phyloP scores from a whole-genome alignment of 2,113 vertebrate genomes.

The Anoplopoma fimbria region DNA sequence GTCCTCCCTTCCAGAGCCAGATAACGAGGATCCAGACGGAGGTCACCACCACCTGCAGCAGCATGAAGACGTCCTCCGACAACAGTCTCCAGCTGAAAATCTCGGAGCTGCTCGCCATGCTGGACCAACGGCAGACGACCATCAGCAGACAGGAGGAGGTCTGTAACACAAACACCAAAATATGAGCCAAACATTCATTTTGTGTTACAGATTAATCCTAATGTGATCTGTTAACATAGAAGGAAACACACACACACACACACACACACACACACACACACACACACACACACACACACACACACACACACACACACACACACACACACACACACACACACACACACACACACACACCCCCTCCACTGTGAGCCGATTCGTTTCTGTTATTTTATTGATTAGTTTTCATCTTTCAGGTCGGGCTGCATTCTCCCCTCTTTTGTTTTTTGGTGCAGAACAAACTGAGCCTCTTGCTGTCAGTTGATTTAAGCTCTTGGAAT shows the following conservation, averaged over 20 bases:
- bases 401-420: conserved; percentile 37
- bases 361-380: background rate
- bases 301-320: background rate
- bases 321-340: background rate
- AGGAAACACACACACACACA: background rate
- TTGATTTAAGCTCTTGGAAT: background rate
- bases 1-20: conserved; percentile 82
- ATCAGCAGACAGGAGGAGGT: conserved; percentile 92
- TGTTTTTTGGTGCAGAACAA: background rate
- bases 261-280: background rate
- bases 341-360: background rate
- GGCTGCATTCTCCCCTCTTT: conserved; percentile 8
- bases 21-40: conserved; percentile 88
- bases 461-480: rapidly evolving
- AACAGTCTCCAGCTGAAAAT: conserved; percentile 88
- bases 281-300: background rate
- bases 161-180: background rate
- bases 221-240: background rate
- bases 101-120: conserved; percentile 85
- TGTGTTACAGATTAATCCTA: no score
- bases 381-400: background rate
- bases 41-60: conserved; percentile 75
- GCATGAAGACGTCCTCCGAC: conserved; percentile 74
- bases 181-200: no score
- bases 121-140: conserved; percentile 89